Percentiles rank a stretch among this genome's conserved stretches.
phyloP scores from a whole-genome alignment of 1,140 invertebrate genomes.

The Harlomillsia oculata region DNA sequence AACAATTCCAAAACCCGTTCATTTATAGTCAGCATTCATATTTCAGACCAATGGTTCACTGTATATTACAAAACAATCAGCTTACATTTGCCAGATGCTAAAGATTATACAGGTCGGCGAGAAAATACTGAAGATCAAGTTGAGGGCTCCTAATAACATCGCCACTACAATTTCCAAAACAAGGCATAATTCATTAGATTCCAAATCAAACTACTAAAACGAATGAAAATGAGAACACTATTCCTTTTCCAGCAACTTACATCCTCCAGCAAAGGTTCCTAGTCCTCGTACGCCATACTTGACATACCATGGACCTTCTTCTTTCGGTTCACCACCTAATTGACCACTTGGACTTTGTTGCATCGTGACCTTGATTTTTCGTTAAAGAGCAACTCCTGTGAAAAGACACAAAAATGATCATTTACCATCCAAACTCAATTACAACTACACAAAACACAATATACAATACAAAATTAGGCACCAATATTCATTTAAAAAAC shows the following conservation, averaged over 20 bases:
- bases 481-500: neutral
- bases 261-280: conserved; percentile 70
- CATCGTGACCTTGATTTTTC: conserved; percentile 1
- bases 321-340: conserved; percentile 17
- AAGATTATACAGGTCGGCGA: conserved; percentile 56
- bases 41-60: neutral
- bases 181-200: neutral
- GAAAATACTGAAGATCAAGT: conserved; percentile 60
- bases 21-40: neutral
- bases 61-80: conserved; percentile 24
- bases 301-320: conserved; percentile 33
- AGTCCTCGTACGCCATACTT: conserved; percentile 71
- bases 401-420: neutral
- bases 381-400: neutral
- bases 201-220: too few species aligned
- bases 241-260: conserved; percentile 55
- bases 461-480: neutral
- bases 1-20: conserved; percentile 30
- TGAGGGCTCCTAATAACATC: conserved; percentile 73
- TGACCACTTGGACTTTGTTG: conserved; percentile 22
- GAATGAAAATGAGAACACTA: too few species aligned
- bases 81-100: conserved; percentile 78
- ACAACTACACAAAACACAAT: too few species aligned
- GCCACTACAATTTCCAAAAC: conserved; percentile 54
- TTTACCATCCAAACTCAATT: too few species aligned